Evolutionary conservation across 2,888 invertebrate genomes (phyloP).

Genomic region (Athripsodes cinereus): DNA sequence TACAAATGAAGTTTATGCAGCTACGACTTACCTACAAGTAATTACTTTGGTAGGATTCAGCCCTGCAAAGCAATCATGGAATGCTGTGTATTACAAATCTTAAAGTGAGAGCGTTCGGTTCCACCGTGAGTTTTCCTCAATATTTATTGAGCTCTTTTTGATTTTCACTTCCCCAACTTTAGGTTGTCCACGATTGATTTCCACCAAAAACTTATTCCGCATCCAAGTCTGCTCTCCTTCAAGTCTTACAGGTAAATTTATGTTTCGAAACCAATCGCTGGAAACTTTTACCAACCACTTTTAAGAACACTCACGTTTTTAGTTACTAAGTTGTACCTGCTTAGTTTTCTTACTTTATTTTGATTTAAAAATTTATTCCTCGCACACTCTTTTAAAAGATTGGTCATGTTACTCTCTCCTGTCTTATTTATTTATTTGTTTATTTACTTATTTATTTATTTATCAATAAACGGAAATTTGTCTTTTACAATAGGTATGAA

Average conservation of each 20-base stretch:
- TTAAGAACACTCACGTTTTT: too few species aligned
- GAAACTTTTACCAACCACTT: background rate
- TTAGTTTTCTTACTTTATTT: conserved; percentile 1
- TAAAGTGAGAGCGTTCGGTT: conserved; percentile 1
- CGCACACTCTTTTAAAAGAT: background rate
- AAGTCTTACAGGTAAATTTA: conserved; percentile 10
- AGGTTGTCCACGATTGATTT: conserved; percentile 24
- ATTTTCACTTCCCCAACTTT: conserved; percentile 21
- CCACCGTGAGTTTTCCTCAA: background rate
- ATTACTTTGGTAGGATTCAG: too few species aligned
- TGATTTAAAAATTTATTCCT: background rate
- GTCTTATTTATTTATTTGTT: too few species aligned
- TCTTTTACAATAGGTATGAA: too few species aligned
- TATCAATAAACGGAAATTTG: too few species aligned
- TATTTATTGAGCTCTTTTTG: conserved; percentile 25
- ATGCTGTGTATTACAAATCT: conserved; percentile 13
- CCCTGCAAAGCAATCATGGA: conserved; percentile 12
- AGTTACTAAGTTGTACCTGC: background rate
- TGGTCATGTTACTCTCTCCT: background rate
- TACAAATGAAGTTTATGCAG: too few species aligned
- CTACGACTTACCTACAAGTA: too few species aligned
- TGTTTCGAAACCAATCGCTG: background rate
- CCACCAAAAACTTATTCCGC: background rate
- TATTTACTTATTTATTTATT: too few species aligned
- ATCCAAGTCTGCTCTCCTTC: too few species aligned